These are phyloP conservation scores for Watsonalla cultraria DNA, from an alignment of 2,888 invertebrate species.

Conservation along the genomic window DNA sequence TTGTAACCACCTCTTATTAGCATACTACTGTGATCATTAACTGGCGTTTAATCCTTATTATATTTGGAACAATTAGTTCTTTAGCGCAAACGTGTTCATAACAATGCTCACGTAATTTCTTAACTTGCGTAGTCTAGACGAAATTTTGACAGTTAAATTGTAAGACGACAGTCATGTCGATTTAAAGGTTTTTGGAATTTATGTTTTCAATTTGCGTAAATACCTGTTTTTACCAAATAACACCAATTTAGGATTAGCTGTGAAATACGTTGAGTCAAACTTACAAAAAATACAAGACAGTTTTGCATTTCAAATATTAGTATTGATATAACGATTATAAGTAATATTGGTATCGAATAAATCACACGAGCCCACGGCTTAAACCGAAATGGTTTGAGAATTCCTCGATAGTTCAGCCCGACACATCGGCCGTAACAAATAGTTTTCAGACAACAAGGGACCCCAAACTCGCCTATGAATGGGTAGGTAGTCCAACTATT, in stretches of 20 bases:
- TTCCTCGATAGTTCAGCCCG: neutral
- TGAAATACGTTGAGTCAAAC: neutral
- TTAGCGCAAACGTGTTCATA: neutral
- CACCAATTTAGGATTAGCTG: neutral
- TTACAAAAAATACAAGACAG: too few relatives aligned
- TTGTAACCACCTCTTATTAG: slow-evolving; percentile 20
- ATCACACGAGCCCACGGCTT: neutral
- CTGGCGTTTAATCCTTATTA: neutral
- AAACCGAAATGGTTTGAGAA: neutral
- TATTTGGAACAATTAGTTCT: neutral
- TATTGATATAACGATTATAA: too few relatives aligned
- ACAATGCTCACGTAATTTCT: too few relatives aligned
- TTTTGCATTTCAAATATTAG: too few relatives aligned
- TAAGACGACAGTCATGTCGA: too few relatives aligned
- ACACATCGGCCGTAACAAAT: slow-evolving; percentile 4
- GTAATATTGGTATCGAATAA: neutral
- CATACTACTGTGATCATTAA: slow-evolving; percentile 1
- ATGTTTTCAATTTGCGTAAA: too few relatives aligned
- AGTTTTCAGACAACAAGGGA: slow-evolving; percentile 6
- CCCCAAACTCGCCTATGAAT: slow-evolving; percentile 15
- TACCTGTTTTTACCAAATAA: too few relatives aligned
- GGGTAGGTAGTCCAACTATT: slow-evolving; percentile 54
- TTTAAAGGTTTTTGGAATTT: too few relatives aligned
- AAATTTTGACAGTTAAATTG: too few relatives aligned
- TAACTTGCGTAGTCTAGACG: too few relatives aligned